These are phyloP conservation scores for Junonia oenone DNA, from an alignment of 2,888 invertebrate species.

Conservation along the genomic window DNA sequence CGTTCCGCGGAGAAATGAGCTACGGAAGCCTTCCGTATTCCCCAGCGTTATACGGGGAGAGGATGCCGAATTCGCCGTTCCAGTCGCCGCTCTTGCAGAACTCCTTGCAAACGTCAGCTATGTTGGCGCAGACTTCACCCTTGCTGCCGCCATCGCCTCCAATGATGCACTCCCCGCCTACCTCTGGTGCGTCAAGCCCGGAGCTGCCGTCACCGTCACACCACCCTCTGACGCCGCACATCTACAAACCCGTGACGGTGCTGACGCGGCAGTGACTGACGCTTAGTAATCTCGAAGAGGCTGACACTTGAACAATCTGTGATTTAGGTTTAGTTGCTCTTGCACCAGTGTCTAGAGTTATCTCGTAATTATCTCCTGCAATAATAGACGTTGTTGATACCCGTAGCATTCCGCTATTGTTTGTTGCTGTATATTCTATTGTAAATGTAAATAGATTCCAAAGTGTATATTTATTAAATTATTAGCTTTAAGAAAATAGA, in stretches of 20 bases:
- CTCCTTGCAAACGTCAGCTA: constrained; percentile 43
- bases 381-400: constrained; percentile 40
- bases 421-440: constrained; percentile 37
- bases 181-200: constrained; percentile 62
- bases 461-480: constrained; percentile 72
- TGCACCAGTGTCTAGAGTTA: constrained; percentile 24
- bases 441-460: constrained; percentile 63
- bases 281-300: constrained; percentile 35
- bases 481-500: constrained; percentile 56
- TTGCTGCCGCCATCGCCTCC: constrained; percentile 67
- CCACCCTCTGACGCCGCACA: constrained; percentile 63
- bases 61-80: constrained; percentile 51
- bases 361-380: constrained; percentile 7
- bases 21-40: constrained; percentile 67
- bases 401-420: constrained; percentile 58
- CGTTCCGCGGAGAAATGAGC: constrained; percentile 62
- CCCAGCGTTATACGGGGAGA: constrained; percentile 53
- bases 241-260: constrained; percentile 79
- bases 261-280: constrained; percentile 71
- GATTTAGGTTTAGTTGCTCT: constrained; percentile 57
- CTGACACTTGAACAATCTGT: constrained; percentile 57
- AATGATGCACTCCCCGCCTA: constrained; percentile 54
- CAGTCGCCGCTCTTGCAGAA: constrained; percentile 51
- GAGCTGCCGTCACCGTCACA: constrained; percentile 62
- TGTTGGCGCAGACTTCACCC: constrained; percentile 45